Evolutionary conservation across 2,797 vertebrate species (phyloP), one percentile per base, ranked within the genome.

Genomic region (Telmatherina bonti): DNA sequence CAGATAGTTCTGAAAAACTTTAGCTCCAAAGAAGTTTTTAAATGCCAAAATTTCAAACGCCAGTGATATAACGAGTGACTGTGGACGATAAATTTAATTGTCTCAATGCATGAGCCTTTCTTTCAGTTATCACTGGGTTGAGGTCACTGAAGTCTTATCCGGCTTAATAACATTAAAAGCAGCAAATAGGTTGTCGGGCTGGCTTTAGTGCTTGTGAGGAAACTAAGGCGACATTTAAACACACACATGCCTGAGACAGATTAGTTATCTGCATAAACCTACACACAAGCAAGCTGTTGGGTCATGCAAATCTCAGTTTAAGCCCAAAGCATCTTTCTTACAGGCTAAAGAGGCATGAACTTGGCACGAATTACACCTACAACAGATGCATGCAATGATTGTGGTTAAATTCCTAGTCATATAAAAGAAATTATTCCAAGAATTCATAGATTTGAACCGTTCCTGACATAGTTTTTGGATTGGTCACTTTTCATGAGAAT

Each of bases 281-380:
- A 30, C 24, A 35, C 59, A 27, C 33, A 57, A 78, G 74, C 73
- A 76, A 65, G 61, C 53, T 78, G 57, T 26, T 49, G 59, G 82
- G 70, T 81, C 76, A 80, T 1, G 26, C 51, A 76, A 78, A 64
- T 81, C 70, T 72, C 74, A 60, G 49, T 81, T 70, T 85, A 78
- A 83, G 29, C n/a, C 68, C 61, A 76, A 72, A 69, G 63, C n/a
- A 73, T 66, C 65, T 72, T 60, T 38, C 57, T 67, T 38, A 68
- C 4, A 9, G 53, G 54, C 56, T 72, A 53, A 74, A 9, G 41
- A 81, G 60, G 79, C 84, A 74, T 70, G 51, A 84, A 60, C 63
- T 27, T 51, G 43, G 36, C 35, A 24, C 36, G 79, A 79, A 81
- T 85, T 83, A 33, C 5, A 22, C 9, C 10, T n/a, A 49, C 20